Percentiles rank a stretch among this genome's conserved stretches.
Conservation (phyloP, 1,140 invertebrate genomes). For the Psilanteris sp. region DNA sequence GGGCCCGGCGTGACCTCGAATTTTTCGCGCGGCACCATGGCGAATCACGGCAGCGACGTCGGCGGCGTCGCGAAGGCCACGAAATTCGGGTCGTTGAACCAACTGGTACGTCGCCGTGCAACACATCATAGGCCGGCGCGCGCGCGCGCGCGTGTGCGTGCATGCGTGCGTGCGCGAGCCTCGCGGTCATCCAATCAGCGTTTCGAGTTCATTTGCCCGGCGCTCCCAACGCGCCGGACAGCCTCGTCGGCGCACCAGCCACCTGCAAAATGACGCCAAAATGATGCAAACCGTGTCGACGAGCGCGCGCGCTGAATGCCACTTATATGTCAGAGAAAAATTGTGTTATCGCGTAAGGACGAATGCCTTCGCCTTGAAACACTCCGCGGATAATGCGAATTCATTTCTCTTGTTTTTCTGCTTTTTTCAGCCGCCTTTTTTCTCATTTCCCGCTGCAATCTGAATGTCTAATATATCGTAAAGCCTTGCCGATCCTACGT, state of each 20-base stretch:
- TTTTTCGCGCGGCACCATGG: slow-evolving; percentile 43
- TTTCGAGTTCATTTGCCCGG: too few relatives aligned
- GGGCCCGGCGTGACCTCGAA: slow-evolving; percentile 58
- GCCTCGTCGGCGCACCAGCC: too few relatives aligned
- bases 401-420: slow-evolving; percentile 52
- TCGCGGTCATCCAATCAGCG: too few relatives aligned
- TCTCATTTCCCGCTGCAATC: slow-evolving; percentile 41
- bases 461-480: slow-evolving; percentile 56
- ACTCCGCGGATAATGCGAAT: slow-evolving; percentile 45
- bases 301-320: slow-evolving; percentile 1
- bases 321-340: slow-evolving; percentile 24
- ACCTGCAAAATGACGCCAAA: too few relatives aligned
- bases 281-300: too few relatives aligned
- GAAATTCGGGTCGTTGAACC: slow-evolving; percentile 74
- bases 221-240: too few relatives aligned
- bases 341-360: slow-evolving; percentile 43
- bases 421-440: slow-evolving; percentile 12
- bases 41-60: slow-evolving; percentile 36
- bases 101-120: slow-evolving; percentile 6
- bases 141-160: too few relatives aligned
- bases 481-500: slow-evolving; percentile 50
- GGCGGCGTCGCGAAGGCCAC: slow-evolving; percentile 66
- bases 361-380: slow-evolving; percentile 56
- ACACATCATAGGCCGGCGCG: slow-evolving; percentile 35
- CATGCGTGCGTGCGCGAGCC: too few relatives aligned